These are phyloP conservation scores for Diarsia mendica DNA, from an alignment of 2,888 invertebrate species.

Conservation along the genomic window DNA sequence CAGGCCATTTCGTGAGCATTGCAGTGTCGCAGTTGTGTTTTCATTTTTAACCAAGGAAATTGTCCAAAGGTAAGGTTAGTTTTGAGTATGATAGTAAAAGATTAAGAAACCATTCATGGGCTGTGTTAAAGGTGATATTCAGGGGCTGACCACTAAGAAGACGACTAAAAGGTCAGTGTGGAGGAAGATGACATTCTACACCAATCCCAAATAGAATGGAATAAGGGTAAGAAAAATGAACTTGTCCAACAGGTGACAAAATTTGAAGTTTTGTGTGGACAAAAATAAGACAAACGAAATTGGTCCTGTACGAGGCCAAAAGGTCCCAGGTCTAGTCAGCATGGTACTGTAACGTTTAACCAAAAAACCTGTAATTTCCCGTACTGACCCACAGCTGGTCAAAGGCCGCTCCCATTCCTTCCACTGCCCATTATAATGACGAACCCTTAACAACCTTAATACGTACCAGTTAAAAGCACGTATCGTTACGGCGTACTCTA, in stretches of 20 bases:
- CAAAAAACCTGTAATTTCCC: too few relatives aligned
- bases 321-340: too few relatives aligned
- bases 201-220: not conserved
- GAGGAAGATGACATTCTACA: not conserved
- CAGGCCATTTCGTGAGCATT: not conserved
- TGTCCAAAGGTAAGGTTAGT: not conserved
- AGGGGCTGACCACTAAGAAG: not conserved
- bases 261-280: not conserved
- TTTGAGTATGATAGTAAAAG: not conserved
- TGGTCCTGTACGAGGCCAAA: too few relatives aligned
- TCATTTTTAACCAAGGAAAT: not conserved
- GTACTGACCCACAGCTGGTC: too few relatives aligned
- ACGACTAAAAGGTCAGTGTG: not conserved
- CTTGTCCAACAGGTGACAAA: not conserved
- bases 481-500: slow-evolving; percentile 35
- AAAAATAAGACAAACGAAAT: too few relatives aligned
- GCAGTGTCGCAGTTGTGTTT: too few relatives aligned
- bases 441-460: not conserved
- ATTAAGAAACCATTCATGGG: not conserved
- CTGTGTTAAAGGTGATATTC: not conserved
- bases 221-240: not conserved
- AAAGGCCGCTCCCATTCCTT: too few relatives aligned
- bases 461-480: not conserved
- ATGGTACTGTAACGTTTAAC: too few relatives aligned
- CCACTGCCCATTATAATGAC: not conserved